These are phyloP conservation scores for Polyodon spathula DNA, from an alignment of 2,113 vertebrate genomes.

Conservation along the genomic window DNA sequence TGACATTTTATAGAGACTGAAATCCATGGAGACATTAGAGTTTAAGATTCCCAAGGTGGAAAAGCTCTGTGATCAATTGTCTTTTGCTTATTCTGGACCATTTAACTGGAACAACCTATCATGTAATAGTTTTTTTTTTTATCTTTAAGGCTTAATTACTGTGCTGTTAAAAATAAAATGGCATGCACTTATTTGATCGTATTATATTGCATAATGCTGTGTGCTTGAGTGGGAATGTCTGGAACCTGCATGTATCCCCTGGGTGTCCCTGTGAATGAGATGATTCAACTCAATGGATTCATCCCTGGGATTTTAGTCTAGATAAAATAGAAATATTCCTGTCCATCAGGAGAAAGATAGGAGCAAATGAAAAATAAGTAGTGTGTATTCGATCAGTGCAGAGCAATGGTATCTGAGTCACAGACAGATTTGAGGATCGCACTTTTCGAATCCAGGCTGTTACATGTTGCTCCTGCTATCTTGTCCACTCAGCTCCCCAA, in stretches of 20 bases:
- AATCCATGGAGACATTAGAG: constrained; percentile 1
- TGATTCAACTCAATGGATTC: constrained; percentile 9
- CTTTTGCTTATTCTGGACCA: constrained; percentile 1
- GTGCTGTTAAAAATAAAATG: constrained; percentile 14
- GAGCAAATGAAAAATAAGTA: no score
- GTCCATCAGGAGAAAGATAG: no score
- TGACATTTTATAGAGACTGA: constrained; percentile 7
- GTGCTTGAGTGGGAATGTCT: neutral
- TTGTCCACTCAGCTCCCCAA: no score
- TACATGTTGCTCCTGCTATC: no score
- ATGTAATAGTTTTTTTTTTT: constrained; percentile 3
- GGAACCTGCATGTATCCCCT: neutral
- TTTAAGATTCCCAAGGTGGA: constrained; percentile 11
- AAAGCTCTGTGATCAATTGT: constrained; percentile 1
- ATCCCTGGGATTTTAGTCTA: constrained; percentile 8
- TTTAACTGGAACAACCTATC: constrained; percentile 8
- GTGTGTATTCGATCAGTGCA: no score
- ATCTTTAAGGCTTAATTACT: constrained; percentile 12
- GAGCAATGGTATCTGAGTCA: no score
- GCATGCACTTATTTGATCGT: constrained; percentile 6
- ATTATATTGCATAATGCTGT: constrained; percentile 1
- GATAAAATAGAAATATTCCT: no score
- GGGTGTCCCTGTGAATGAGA: constrained; percentile 6
- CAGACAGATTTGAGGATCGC: no score
- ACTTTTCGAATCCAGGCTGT: no score